Conservation (phyloP, 2,797 vertebrate genomes). For the Toxotes lorentzi region DNA sequence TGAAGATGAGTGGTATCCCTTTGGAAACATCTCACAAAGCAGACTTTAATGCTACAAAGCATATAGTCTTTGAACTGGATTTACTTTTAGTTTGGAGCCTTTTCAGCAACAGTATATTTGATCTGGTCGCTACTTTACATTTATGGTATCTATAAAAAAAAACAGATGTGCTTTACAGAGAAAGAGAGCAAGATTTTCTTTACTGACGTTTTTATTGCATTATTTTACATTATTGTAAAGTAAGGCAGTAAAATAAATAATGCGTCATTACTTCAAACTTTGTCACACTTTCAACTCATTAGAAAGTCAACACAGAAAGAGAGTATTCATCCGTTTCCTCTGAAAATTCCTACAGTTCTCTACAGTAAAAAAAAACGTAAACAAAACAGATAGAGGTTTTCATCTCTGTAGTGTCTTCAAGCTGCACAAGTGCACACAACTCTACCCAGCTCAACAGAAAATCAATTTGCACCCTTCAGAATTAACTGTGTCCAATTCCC, state of each 20-base stretch:
- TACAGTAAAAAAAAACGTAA: slow-evolving; percentile 36
- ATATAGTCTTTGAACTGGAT: slow-evolving; percentile 15
- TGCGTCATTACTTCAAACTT: slow-evolving; percentile 37
- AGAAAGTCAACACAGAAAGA: background rate
- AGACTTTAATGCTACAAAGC: slow-evolving; percentile 25
- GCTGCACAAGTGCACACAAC: slow-evolving; percentile 54
- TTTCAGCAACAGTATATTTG: slow-evolving; percentile 28
- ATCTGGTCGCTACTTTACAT: slow-evolving; percentile 24
- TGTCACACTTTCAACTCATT: slow-evolving; percentile 2
- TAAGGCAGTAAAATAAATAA: slow-evolving; percentile 38
- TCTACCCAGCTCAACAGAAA: slow-evolving; percentile 63
- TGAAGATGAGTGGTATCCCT: slow-evolving; percentile 13
- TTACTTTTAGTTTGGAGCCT: slow-evolving; percentile 17
- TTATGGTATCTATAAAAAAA: slow-evolving; percentile 37
- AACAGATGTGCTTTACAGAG: slow-evolving; percentile 16
- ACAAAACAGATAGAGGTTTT: slow-evolving; percentile 40
- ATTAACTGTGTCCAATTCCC: slow-evolving; percentile 82
- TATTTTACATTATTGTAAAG: too few relatives aligned
- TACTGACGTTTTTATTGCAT: slow-evolving; percentile 36
- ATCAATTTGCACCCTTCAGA: slow-evolving; percentile 80
- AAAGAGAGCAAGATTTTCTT: slow-evolving; percentile 20
- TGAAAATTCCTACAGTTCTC: slow-evolving; percentile 7
- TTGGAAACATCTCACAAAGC: slow-evolving; percentile 21
- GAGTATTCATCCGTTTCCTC: slow-evolving; percentile 4
- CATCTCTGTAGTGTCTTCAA: slow-evolving; percentile 57